These are phyloP conservation scores for Actenoides hombroni DNA, from an alignment of 2,113 vertebrate genomes.

Conservation along the genomic window DNA sequence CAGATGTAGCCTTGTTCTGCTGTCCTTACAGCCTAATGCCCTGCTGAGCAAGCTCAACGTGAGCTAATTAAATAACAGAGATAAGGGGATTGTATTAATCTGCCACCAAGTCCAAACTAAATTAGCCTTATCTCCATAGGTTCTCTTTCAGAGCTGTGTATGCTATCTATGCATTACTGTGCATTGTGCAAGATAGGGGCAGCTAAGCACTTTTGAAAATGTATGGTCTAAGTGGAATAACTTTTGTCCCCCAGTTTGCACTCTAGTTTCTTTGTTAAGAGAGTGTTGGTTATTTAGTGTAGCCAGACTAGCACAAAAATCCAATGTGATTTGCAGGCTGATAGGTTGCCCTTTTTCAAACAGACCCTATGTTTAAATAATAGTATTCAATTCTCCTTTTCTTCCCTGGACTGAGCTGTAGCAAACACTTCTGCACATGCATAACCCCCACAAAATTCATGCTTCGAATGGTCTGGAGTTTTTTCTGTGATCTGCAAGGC, in stretches of 20 bases:
- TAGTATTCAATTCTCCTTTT: not conserved
- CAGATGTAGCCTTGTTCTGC: not conserved
- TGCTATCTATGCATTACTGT: not conserved
- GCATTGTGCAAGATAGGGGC: not conserved
- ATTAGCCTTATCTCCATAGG: not conserved
- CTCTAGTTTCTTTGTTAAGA: not conserved
- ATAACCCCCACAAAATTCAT: not conserved
- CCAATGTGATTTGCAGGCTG: not conserved
- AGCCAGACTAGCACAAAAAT: not conserved
- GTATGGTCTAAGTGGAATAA: not conserved
- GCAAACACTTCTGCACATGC: not conserved
- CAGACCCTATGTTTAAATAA: not conserved
- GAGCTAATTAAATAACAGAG: conserved; percentile 37
- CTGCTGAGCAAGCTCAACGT: conserved; percentile 6
- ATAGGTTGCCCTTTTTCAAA: not conserved
- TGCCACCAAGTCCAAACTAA: conserved; percentile 19
- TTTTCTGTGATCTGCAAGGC: not conserved
- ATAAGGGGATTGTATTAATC: conserved; percentile 14
- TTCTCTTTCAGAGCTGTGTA: not conserved
- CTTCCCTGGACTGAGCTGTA: not conserved
- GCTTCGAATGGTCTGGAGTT: not conserved
- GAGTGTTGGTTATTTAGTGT: not conserved
- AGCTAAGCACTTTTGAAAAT: conserved; percentile 13
- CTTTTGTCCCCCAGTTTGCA: not conserved
- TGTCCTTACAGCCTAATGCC: not conserved